phyloP scores from a whole-genome alignment of 2,113 vertebrate species.

The Macquaria australasica region DNA sequence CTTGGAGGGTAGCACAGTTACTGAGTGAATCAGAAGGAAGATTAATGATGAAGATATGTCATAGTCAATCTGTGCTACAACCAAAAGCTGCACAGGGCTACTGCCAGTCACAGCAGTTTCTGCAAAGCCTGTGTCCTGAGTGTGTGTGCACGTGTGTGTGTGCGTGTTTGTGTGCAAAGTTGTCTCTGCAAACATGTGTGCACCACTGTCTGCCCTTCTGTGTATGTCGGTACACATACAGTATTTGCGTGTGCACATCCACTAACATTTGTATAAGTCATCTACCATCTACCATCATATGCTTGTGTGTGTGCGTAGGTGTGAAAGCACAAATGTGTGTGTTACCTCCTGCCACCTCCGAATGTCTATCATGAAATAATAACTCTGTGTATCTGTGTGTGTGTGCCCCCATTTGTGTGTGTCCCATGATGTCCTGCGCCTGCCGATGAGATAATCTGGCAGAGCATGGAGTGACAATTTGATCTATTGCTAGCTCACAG shows the following conservation, averaged over 20 bases:
- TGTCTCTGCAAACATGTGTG: conserved; percentile 38
- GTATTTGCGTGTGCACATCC: conserved; percentile 3
- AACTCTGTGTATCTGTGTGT: conserved; percentile 11
- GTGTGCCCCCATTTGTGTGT: conserved; percentile 39
- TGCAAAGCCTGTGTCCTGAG: neutral
- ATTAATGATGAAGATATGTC: conserved; percentile 60
- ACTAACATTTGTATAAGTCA: conserved; percentile 32
- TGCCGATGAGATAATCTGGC: conserved; percentile 77
- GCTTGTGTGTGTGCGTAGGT: neutral
- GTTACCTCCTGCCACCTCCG: neutral
- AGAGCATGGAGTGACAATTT: conserved; percentile 76
- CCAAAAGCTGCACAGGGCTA: conserved; percentile 45
- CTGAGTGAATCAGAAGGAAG: conserved; percentile 58
- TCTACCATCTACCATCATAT: neutral
- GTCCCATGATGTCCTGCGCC: conserved; percentile 59
- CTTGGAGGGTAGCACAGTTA: conserved; percentile 42
- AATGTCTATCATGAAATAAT: conserved; percentile 40
- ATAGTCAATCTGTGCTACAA: conserved; percentile 36
- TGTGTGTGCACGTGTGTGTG: conserved; percentile 7
- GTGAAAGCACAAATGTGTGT: neutral
- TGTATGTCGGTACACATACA: conserved; percentile 10
- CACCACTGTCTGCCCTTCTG: conserved; percentile 1
- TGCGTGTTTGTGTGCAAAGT: neutral
- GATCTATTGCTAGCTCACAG: conserved; percentile 73
- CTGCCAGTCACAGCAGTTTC: conserved; percentile 13